Percentiles rank a stretch among this genome's conserved stretches.
Conservation (phyloP, 2,888 invertebrate genomes). For the Platypus cylindrus region DNA sequence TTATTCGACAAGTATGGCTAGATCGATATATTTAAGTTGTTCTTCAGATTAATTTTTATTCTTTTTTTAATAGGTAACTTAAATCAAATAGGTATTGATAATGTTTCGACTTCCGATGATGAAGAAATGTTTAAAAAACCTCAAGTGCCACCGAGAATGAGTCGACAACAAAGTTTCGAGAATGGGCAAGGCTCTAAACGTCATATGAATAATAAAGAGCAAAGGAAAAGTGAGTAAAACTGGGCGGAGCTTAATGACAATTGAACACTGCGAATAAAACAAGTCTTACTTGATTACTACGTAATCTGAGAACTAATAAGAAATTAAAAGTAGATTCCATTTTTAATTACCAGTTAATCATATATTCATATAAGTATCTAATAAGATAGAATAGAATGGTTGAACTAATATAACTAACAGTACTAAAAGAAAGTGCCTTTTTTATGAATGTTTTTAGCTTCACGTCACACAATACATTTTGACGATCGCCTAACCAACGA, state of each 20-base stretch:
- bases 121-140: conserved; percentile 41
- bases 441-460: conserved; percentile 19
- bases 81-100: conserved; percentile 50
- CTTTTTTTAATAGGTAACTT: conserved; percentile 45
- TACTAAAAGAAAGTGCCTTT: conserved; percentile 2
- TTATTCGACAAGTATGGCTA: conserved; percentile 29
- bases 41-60: background rate
- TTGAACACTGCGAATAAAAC: too few relatives aligned
- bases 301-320: too few relatives aligned
- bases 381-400: too few relatives aligned
- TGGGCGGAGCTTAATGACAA: too few relatives aligned
- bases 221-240: conserved; percentile 23
- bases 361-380: too few relatives aligned
- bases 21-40: background rate
- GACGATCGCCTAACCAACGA: conserved; percentile 25
- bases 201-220: conserved; percentile 27
- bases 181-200: conserved; percentile 20
- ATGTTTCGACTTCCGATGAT: conserved; percentile 74
- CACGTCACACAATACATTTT: conserved; percentile 26
- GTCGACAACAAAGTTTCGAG: conserved; percentile 35
- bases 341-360: too few relatives aligned
- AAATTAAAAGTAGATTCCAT: too few relatives aligned
- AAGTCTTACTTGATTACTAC: too few relatives aligned
- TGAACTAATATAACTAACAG: conserved; percentile 2
- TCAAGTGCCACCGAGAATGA: conserved; percentile 46